These are phyloP conservation scores for Ceyx cyanopectus DNA, from an alignment of 2,113 vertebrate genomes.

Conservation along the genomic window DNA sequence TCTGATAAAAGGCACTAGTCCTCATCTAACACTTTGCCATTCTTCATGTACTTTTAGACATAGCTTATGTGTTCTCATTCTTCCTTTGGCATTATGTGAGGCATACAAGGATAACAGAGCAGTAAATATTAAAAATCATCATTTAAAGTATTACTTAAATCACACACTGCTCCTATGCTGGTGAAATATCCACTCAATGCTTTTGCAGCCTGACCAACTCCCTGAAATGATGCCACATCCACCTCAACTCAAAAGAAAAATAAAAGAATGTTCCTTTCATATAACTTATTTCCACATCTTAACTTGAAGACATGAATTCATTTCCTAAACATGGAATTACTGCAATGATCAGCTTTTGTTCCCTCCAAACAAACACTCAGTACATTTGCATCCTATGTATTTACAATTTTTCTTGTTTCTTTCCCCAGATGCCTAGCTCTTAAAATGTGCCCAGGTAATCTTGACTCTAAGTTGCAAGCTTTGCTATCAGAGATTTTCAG, in stretches of 20 bases:
- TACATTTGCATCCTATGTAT: not conserved
- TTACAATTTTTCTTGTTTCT: not conserved
- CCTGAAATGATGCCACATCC: not conserved
- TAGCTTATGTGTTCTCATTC: not conserved
- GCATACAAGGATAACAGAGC: not conserved
- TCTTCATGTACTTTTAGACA: not conserved
- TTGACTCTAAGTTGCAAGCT: not conserved
- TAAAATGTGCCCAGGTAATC: not conserved
- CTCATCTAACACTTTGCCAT: not conserved
- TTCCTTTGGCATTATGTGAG: not conserved
- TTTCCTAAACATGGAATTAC: constrained; percentile 10
- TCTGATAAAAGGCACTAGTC: not conserved
- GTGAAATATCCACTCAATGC: not conserved
- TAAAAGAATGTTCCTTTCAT: not conserved
- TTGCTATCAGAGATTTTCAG: not conserved
- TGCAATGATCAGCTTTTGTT: not conserved
- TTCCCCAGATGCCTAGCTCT: not conserved
- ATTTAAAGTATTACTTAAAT: not conserved
- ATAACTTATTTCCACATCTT: constrained; percentile 11
- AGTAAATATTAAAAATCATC: not conserved
- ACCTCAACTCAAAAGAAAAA: not conserved
- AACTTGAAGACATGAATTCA: not conserved
- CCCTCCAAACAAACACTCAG: not conserved
- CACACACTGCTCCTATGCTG: not conserved
- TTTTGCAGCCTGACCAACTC: not conserved